phyloP scores from a whole-genome alignment of 2,888 invertebrate genomes.

The Nephrotoma appendiculata region DNA sequence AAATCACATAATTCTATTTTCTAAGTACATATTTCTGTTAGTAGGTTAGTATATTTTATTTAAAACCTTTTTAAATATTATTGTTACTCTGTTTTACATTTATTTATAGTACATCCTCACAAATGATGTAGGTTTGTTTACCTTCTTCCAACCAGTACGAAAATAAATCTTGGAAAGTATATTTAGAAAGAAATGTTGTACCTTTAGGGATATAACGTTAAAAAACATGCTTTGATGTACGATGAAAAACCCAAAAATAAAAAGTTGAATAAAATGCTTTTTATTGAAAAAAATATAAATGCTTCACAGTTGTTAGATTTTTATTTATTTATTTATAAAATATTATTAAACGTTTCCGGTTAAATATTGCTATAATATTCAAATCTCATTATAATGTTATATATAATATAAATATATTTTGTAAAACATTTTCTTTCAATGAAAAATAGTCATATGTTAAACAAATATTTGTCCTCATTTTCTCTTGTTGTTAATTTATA shows the following conservation, averaged over 20 bases:
- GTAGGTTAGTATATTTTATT: not conserved
- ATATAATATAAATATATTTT: not conserved
- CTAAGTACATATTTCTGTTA: not conserved
- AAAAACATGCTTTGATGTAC: not conserved
- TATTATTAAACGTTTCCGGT: not conserved
- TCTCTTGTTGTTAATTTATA: not conserved
- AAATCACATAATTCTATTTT: not conserved
- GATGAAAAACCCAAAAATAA: not conserved
- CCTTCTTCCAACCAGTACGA: not conserved
- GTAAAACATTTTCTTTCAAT: not conserved
- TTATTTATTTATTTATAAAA: too few relatives aligned
- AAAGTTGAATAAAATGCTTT: not conserved
- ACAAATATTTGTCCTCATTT: not conserved
- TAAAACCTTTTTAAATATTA: not conserved
- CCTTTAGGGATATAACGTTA: not conserved
- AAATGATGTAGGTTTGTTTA: not conserved
- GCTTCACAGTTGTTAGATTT: not conserved
- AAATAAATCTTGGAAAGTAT: not conserved
- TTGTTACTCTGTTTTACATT: not conserved
- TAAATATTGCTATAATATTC: not conserved
- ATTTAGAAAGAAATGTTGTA: not conserved
- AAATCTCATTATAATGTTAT: not conserved
- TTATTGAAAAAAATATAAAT: not conserved
- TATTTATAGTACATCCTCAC: not conserved
- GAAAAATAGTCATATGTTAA: not conserved